Percentiles rank a stretch among this genome's conserved stretches.
Conservation (phyloP, 30 jellyfish, hydroid and myxozoan genomes). For the Cassiopea andromeda region DNA sequence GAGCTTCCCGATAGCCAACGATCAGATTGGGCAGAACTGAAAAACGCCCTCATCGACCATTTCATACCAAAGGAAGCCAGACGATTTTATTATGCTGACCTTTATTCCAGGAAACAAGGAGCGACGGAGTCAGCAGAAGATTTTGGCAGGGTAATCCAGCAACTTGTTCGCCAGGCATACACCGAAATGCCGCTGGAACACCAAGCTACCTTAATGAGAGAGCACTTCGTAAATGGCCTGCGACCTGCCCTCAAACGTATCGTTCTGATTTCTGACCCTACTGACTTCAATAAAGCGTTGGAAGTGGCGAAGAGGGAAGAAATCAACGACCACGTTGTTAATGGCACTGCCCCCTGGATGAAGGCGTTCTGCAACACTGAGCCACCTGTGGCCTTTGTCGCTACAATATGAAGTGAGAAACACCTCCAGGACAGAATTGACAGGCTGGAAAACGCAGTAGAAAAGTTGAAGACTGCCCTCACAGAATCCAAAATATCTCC, state of each 20-base stretch:
- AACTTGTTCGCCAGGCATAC: slow-evolving; percentile 19
- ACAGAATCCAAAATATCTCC: neutral
- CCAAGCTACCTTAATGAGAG: slow-evolving; percentile 56
- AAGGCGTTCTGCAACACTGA: neutral
- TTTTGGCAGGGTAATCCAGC: neutral
- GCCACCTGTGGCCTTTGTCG: neutral
- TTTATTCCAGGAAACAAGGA: neutral
- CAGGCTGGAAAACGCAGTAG: slow-evolving; percentile 11
- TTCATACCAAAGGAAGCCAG: too few relatives aligned
- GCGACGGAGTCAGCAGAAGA: neutral
- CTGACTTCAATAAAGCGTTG: too few relatives aligned
- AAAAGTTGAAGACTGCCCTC: slow-evolving; percentile 9
- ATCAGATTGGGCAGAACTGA: slow-evolving; percentile 14
- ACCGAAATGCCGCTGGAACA: slow-evolving; percentile 36
- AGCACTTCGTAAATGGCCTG: too few relatives aligned
- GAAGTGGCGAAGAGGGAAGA: too few relatives aligned
- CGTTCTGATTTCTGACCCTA: too few relatives aligned
- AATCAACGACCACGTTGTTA: too few relatives aligned
- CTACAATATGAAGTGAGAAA: neutral
- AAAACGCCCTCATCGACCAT: slow-evolving; percentile 23
- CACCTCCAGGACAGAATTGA: neutral
- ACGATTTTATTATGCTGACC: too few relatives aligned
- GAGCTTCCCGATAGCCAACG: slow-evolving; percentile 7
- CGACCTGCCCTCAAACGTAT: too few relatives aligned
- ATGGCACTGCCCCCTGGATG: slow-evolving; percentile 17